Percentiles rank a stretch among this genome's conserved stretches.
phyloP scores from a whole-genome alignment of 64 coral and sea anemone species.

The Pocillopora verrucosa region DNA sequence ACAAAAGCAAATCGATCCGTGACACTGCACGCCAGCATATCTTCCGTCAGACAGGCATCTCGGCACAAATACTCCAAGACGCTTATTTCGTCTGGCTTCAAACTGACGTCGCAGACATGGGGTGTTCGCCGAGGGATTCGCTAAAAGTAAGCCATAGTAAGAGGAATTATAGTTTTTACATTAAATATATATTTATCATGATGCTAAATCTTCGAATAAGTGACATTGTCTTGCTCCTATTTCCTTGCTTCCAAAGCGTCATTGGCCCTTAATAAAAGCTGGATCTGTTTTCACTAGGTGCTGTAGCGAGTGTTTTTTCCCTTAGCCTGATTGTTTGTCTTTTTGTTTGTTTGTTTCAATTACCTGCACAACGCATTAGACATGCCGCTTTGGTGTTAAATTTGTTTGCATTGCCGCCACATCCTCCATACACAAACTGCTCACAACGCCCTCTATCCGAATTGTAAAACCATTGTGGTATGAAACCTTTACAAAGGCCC shows the following conservation, averaged over 20 bases:
- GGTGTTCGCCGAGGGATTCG: background rate
- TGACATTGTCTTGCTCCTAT: no score
- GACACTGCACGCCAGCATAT: constrained; percentile 60
- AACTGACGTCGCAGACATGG: constrained; percentile 46
- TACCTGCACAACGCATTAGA: constrained; percentile 45
- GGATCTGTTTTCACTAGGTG: no score
- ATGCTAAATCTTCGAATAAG: no score
- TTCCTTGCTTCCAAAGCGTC: no score
- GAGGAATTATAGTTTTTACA: no score
- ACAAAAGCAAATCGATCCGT: constrained; percentile 73
- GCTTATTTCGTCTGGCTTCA: constrained; percentile 37
- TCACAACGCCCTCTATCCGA: constrained; percentile 39
- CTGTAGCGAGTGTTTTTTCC: no score
- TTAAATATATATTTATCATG: no score
- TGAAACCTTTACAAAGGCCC: constrained; percentile 53
- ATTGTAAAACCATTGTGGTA: constrained; percentile 65
- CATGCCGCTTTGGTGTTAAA: constrained; percentile 41
- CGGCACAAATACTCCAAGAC: constrained; percentile 52
- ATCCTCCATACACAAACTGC: constrained; percentile 62
- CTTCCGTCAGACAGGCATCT: constrained; percentile 53
- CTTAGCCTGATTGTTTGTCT: background rate
- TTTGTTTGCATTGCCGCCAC: constrained; percentile 59
- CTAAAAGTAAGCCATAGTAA: background rate
- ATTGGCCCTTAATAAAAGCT: no score
- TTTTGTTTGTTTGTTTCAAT: background rate